Evolutionary conservation across 2,797 vertebrate genomes (phyloP), one percentile per base, ranked within the genome.

Genomic region (Anas acuta): DNA sequence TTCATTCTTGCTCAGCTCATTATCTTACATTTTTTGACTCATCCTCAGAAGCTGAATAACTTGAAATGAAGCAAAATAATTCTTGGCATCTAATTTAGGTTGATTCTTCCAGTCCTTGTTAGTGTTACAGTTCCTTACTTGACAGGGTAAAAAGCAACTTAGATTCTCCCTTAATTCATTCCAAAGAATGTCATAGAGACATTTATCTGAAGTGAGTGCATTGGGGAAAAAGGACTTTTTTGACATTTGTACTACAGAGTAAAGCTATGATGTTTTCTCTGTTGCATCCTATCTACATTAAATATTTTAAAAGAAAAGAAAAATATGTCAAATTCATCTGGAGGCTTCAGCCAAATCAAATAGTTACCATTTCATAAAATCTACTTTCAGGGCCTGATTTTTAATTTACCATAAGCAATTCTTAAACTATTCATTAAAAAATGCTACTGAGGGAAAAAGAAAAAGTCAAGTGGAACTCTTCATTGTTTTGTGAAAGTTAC

Each of bases 61-160:
- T 87, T 75, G 47, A 89, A 73, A 95, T 33, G 92, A 92, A 91
- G 28, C 18, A 91, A 96, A 94, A 94, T 87, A 64, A 76, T 87
- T 95, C n/a, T 62, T 95, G 84, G 45, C 84, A 62, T 90, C 43
- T 73, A 41, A 89, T 84, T 88, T 87, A 84, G 4, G 28, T 74
- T 94, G 37, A 65, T 71, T 94, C 45, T 25, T 80, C 56, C 89
- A 61, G 85, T 88, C 54, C n/a, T 95, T 89, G 75, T 93, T 93
- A 94, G 33, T 30, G 51, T 11, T 81, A 39, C 19, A 66, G 30
- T 78, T 93, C 37, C 51, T 93, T 94, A 56, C 25, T 61, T 94
- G n/a, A 80, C 60, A 95, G 89, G 28, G 7, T 78, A 84, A 83
- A n/a, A 92, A 89, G 32, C 6, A 83, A 58, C 61, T 61, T 83